A percentile compares a stretch with the other conserved stretches of the same genome.
These are phyloP conservation scores for Psococerastis gibbosa DNA, from an alignment of 2,888 invertebrate genomes.

Conservation along the genomic window DNA sequence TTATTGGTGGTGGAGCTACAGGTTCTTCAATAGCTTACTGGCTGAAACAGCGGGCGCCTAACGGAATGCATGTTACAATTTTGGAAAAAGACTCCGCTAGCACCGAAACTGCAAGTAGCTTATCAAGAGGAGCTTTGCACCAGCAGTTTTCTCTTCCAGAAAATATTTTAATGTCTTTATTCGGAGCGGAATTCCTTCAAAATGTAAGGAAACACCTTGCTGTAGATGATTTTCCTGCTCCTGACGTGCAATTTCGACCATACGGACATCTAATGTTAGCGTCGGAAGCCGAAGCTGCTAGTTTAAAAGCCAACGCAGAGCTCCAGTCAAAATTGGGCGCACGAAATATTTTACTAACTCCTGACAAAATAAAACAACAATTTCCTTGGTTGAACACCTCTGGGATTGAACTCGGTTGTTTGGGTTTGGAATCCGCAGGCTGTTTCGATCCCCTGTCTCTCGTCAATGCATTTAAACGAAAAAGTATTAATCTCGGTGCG, in stretches of 20 bases:
- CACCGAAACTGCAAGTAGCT: slow-evolving; percentile 42
- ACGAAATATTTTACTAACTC: slow-evolving; percentile 50
- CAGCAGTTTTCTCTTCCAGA: slow-evolving; percentile 89
- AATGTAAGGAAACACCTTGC: slow-evolving; percentile 43
- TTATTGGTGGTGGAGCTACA: slow-evolving; percentile 84
- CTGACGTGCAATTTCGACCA: slow-evolving; percentile 70
- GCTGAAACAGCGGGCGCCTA: slow-evolving; percentile 55
- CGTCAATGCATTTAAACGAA: slow-evolving; percentile 51
- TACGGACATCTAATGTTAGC: slow-evolving; percentile 77
- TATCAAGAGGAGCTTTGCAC: slow-evolving; percentile 69
- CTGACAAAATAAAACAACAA: slow-evolving; percentile 42
- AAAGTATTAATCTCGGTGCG: slow-evolving; percentile 52
- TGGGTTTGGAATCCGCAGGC: slow-evolving; percentile 76
- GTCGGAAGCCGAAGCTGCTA: slow-evolving; percentile 51
- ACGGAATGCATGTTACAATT: slow-evolving; percentile 59
- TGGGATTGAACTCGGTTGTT: slow-evolving; percentile 58
- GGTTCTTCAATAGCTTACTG: slow-evolving; percentile 85
- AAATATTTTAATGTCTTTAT: slow-evolving; percentile 81
- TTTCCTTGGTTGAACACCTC: slow-evolving; percentile 87
- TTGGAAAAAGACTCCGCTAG: slow-evolving; percentile 80
- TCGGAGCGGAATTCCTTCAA: slow-evolving; percentile 72
- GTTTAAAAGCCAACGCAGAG: slow-evolving; percentile 44
- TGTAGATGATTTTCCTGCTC: slow-evolving; percentile 28
- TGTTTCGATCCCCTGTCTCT: slow-evolving; percentile 85
- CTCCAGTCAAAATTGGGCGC: slow-evolving; percentile 63